These are phyloP conservation scores for Sinelater perroti DNA, from an alignment of 2,888 invertebrate genomes.

Conservation along the genomic window DNA sequence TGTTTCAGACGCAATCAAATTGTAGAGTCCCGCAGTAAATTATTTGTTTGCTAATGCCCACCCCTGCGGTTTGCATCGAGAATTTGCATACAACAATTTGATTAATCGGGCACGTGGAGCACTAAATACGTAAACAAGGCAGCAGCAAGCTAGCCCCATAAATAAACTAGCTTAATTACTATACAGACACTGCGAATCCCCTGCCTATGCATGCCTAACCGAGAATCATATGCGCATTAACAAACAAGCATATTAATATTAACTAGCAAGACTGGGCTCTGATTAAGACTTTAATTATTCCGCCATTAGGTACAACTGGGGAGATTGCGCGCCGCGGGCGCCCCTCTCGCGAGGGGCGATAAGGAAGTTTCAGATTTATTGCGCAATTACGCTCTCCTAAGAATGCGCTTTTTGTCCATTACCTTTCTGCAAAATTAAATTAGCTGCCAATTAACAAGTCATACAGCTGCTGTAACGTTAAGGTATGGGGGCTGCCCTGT, in stretches of 20 bases:
- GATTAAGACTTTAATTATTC: constrained; percentile 31
- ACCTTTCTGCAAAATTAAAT: constrained; percentile 14
- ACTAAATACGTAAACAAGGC: constrained; percentile 4
- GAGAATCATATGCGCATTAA: constrained; percentile 21
- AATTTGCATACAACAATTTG: constrained; percentile 10
- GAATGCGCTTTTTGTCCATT: constrained; percentile 20
- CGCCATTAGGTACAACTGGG: constrained; percentile 28
- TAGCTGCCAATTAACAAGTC: constrained; percentile 12
- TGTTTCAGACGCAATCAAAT: no score
- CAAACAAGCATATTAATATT: constrained; percentile 22
- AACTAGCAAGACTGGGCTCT: constrained; percentile 22
- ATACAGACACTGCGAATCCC: constrained; percentile 3
- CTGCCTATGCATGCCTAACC: constrained; percentile 13
- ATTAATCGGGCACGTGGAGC: background rate
- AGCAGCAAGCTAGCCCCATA: constrained; percentile 10
- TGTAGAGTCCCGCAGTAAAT: no score
- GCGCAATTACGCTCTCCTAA: constrained; percentile 22
- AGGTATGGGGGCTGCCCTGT: no score
- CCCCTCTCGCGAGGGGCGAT: constrained; percentile 23
- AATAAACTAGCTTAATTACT: constrained; percentile 14
- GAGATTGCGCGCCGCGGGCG: constrained; percentile 19
- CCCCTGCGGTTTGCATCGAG: no score
- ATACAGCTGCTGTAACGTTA: no score
- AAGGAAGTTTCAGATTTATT: constrained; percentile 28
- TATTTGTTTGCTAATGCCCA: no score